Percentiles rank a stretch among this genome's conserved stretches.
These are phyloP conservation scores for Apocheima hispidaria DNA, from an alignment of 2,888 invertebrate species.

Conservation along the genomic window DNA sequence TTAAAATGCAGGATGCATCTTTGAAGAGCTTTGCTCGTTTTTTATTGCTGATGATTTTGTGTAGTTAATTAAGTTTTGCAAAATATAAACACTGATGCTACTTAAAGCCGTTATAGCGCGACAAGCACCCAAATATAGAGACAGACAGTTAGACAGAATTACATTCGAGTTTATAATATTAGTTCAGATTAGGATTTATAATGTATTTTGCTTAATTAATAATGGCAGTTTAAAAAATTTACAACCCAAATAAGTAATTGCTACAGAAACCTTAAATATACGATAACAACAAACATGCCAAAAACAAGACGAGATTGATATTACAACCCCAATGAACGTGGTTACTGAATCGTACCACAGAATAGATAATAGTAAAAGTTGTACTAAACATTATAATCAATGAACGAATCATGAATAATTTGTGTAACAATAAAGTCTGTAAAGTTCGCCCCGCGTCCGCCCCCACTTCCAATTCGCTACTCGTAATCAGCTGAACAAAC, in stretches of 20 bases:
- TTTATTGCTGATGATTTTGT: constrained; percentile 53
- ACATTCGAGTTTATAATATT: too few relatives aligned
- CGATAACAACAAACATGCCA: not conserved
- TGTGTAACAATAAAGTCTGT: constrained; percentile 56
- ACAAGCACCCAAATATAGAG: too few relatives aligned
- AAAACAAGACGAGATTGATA: not conserved
- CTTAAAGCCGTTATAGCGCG: too few relatives aligned
- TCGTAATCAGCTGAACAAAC: constrained; percentile 49
- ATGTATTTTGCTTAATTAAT: too few relatives aligned
- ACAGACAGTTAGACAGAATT: too few relatives aligned
- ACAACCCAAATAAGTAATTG: too few relatives aligned
- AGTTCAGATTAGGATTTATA: too few relatives aligned
- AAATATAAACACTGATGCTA: not conserved
- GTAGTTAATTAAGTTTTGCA: constrained; percentile 36
- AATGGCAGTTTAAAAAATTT: too few relatives aligned
- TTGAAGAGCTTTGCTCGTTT: constrained; percentile 60
- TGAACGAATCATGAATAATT: constrained; percentile 76
- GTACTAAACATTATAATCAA: constrained; percentile 73
- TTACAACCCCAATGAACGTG: not conserved
- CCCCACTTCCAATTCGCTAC: constrained; percentile 3
- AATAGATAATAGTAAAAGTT: too few relatives aligned
- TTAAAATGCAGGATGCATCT: constrained; percentile 74
- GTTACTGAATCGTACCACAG: too few relatives aligned
- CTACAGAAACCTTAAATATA: too few relatives aligned
- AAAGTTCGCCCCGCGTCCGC: constrained; percentile 54